A percentile compares a stretch with the other conserved stretches of the same genome.
Conservation (phyloP, 1,140 invertebrate species). For the Ceratosolen solmsi region DNA sequence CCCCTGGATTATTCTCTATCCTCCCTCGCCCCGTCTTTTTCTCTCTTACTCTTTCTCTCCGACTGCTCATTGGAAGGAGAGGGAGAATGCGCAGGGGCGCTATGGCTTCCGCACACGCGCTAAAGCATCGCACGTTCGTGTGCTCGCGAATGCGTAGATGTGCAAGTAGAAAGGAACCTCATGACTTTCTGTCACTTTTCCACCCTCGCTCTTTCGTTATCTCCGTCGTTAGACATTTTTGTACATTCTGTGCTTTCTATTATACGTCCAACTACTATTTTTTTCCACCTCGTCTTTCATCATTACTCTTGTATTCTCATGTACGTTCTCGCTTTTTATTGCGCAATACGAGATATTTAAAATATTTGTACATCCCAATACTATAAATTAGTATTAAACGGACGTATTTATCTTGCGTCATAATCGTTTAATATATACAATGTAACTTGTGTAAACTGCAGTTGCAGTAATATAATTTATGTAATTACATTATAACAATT, state of each 20-base stretch:
- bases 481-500: too few relatives aligned
- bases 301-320: background rate
- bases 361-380: too few relatives aligned
- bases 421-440: too few relatives aligned
- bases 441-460: too few relatives aligned
- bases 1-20: constrained; percentile 35
- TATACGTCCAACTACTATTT: background rate
- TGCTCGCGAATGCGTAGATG: background rate
- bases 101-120: constrained; percentile 35
- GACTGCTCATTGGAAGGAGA: constrained; percentile 43
- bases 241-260: background rate
- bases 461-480: too few relatives aligned
- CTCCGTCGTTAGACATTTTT: constrained; percentile 8
- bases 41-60: background rate
- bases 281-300: background rate
- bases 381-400: too few relatives aligned
- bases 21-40: constrained; percentile 48
- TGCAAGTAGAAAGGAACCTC: background rate
- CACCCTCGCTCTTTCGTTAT: constrained; percentile 15
- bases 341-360: too few relatives aligned
- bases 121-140: background rate
- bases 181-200: background rate
- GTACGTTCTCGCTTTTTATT: constrained; percentile 44
- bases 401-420: too few relatives aligned
- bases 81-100: constrained; percentile 48